phyloP scores from a whole-genome alignment of 2,113 vertebrate genomes.

The Menidia beryllina region DNA sequence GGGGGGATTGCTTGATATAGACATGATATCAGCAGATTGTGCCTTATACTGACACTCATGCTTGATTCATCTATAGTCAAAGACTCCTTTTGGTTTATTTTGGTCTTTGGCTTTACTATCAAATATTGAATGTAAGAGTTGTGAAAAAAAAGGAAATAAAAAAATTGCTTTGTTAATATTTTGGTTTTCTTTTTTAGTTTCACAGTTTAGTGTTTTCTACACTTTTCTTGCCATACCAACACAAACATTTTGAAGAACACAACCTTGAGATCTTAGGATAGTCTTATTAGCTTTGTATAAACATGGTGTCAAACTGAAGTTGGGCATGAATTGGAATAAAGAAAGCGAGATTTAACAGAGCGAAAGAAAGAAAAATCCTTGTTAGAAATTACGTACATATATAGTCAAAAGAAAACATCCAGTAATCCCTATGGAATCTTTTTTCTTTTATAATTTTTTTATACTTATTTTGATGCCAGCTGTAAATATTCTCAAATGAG shows the following conservation, averaged over 20 bases:
- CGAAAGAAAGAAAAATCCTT: too few relatives aligned
- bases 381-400: not conserved
- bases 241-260: too few relatives aligned
- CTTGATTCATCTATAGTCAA: not conserved
- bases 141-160: too few relatives aligned
- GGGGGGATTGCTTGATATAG: constrained; percentile 8
- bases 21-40: not conserved
- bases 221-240: too few relatives aligned
- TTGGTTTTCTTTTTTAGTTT: too few relatives aligned
- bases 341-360: not conserved
- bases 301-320: not conserved
- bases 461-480: not conserved
- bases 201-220: too few relatives aligned
- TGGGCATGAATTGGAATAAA: not conserved
- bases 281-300: not conserved
- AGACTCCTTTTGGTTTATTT: not conserved
- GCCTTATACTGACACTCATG: not conserved
- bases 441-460: not conserved
- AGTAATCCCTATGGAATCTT: too few relatives aligned
- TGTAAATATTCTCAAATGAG: not conserved
- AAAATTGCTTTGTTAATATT: too few relatives aligned
- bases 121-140: not conserved
- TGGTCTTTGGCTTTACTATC: not conserved
- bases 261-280: too few relatives aligned
- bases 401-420: too few relatives aligned